Conservation (phyloP, 2,113 vertebrate species). For the Spheniscus mendiculus region DNA sequence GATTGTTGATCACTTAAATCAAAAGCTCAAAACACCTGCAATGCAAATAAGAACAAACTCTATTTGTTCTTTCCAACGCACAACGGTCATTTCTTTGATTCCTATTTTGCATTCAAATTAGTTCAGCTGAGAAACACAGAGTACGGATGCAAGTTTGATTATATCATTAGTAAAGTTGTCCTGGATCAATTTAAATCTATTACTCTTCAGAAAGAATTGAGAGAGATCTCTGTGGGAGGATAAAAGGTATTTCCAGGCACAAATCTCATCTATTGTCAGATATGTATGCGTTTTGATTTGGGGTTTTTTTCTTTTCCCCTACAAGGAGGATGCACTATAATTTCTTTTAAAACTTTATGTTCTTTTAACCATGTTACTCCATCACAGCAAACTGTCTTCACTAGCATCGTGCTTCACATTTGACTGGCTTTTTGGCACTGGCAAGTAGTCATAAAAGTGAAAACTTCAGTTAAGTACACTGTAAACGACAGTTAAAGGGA, state of each 20-base stretch:
- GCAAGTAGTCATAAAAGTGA: background rate
- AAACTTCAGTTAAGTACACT: background rate
- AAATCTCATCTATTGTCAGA: background rate
- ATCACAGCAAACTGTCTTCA: background rate
- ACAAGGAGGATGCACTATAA: background rate
- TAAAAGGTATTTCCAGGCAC: background rate
- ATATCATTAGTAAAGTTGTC: slow-evolving; percentile 2
- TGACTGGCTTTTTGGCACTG: background rate
- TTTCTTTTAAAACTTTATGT: background rate
- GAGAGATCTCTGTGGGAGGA: background rate
- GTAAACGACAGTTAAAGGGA: background rate
- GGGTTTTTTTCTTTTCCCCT: background rate
- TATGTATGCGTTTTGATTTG: background rate
- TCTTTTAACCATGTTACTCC: background rate
- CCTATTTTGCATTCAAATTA: slow-evolving; percentile 15
- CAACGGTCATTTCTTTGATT: slow-evolving; percentile 15
- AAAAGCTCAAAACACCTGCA: slow-evolving; percentile 49
- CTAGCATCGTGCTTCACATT: background rate
- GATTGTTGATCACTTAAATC: slow-evolving; percentile 56
- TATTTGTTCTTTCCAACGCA: background rate
- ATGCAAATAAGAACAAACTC: slow-evolving; percentile 47
- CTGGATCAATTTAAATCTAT: slow-evolving; percentile 17
- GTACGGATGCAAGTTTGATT: background rate
- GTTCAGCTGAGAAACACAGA: slow-evolving; percentile 11
- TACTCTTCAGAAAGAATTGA: background rate